phyloP scores from a whole-genome alignment of 2,888 invertebrate genomes.

The Vandiemenella viatica region DNA sequence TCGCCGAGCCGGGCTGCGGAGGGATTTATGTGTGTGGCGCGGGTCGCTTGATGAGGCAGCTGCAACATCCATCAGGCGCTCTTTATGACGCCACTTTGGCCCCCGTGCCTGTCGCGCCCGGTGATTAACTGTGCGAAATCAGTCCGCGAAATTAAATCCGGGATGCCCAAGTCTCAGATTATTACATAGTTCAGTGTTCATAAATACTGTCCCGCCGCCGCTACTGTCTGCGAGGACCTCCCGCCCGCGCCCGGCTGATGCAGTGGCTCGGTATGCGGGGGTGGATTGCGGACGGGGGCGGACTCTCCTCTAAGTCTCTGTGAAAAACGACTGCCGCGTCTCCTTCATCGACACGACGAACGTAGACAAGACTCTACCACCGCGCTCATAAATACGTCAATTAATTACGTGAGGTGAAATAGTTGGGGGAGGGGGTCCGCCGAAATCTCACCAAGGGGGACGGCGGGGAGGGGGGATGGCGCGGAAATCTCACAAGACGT shows the following conservation, averaged over 20 bases:
- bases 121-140: slow-evolving; percentile 39
- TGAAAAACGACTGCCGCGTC: too few species aligned
- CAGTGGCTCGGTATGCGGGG: neutral
- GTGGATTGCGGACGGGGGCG: too few species aligned
- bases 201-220: slow-evolving; percentile 33
- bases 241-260: neutral
- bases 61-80: slow-evolving; percentile 9
- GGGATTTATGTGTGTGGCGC: slow-evolving; percentile 2
- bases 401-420: too few species aligned
- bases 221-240: neutral
- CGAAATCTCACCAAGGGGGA: too few species aligned
- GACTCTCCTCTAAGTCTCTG: too few species aligned
- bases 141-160: slow-evolving; percentile 57
- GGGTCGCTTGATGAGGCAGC: slow-evolving; percentile 2
- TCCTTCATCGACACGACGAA: too few species aligned
- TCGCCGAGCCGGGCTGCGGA: neutral
- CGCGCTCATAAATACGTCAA: too few species aligned
- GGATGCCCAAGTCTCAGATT: slow-evolving; percentile 38
- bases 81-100: slow-evolving; percentile 11
- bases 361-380: too few species aligned
- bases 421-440: too few species aligned
- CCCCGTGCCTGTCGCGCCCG: too few species aligned
- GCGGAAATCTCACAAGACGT: too few species aligned
- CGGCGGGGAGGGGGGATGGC: too few species aligned
- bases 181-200: slow-evolving; percentile 57